Percentiles rank a stretch among this genome's conserved stretches.
Evolutionary conservation across 2,113 vertebrate species (phyloP).

Genomic region (Paramisgurnus dabryanus): DNA sequence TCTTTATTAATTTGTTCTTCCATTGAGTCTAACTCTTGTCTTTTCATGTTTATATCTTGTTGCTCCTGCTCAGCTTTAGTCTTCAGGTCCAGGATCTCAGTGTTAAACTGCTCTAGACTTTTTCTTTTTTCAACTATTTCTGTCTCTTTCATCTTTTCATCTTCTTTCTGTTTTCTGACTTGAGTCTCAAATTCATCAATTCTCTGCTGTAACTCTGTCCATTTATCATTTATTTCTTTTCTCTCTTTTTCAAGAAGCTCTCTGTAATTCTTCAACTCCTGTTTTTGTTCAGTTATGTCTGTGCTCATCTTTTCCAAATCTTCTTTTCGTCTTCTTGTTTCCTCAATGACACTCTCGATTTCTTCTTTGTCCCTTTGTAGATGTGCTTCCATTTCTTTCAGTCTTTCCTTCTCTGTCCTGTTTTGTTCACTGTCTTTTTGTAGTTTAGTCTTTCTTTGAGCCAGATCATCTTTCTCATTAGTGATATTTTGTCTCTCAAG

Average conservation of each 20-base stretch:
- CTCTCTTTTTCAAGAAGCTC: background rate
- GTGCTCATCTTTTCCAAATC: background rate
- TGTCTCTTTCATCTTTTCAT: background rate
- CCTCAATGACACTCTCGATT: background rate
- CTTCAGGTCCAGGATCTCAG: background rate
- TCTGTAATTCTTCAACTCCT: background rate
- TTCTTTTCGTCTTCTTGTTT: background rate
- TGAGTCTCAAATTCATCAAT: background rate
- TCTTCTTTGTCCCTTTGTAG: constrained; percentile 1
- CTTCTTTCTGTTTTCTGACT: background rate
- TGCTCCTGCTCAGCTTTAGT: constrained; percentile 15
- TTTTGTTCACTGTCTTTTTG: background rate
- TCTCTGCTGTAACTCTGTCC: background rate
- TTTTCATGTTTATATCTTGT: background rate
- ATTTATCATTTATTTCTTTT: background rate
- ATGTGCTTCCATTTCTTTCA: background rate
- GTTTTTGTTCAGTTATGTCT: background rate
- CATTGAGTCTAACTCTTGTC: constrained; percentile 1
- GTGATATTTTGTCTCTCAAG: background rate
- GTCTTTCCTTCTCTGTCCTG: background rate
- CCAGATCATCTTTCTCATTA: background rate
- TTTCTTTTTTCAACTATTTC: background rate
- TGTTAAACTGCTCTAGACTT: background rate
- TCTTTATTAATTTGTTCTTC: constrained; percentile 4
- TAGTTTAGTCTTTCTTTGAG: background rate